Evolutionary conservation across 2,113 vertebrate genomes (phyloP), one percentile per base, ranked within the genome.

Genomic region (Sebastes fasciatus): DNA sequence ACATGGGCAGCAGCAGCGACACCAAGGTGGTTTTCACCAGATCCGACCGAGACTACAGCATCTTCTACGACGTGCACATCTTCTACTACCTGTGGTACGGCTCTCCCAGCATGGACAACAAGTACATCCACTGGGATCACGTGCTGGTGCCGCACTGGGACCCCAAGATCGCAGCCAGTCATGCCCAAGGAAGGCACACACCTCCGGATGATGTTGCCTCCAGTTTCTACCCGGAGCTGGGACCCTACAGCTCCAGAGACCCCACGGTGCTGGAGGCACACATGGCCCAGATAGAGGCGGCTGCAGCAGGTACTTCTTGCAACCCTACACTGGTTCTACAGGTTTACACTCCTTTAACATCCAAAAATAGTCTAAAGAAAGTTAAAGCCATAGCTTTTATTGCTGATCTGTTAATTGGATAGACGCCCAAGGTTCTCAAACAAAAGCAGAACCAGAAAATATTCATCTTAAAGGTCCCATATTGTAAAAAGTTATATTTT

Each of bases 11-110:
- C 19, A 91, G 93, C 45, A 94, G 95, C 51, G 94, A 96, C 70
- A 96, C 96, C 0, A 96, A 96, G 66, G 94, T 96, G 16, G 95
- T 95, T 1, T 95, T 96, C 45, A 95, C 93, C 73, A 91, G 90
- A 45, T 93, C 95, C 1, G 94, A 92, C 61, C 40, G 92, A 1
- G 96, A 95, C 0, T 94, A 94, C 84, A 94, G 94, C 17, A 95
- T 97, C 0, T 97, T 96, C 87, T 96, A 96, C 11, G 97, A 97
- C 72, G 95, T 97, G 5, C 97, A 97, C 87, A 96, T 97, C 83
- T 98, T 98, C 90, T 97, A 98, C 90, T 98, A 97, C 88, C 94
- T 96, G 74, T 98, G 97, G 97, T 98, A 97, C 49, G 97, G 97
- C 23, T 95, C 94, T 3, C 96, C 96, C 9, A 88, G 89, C 83